A percentile compares a stretch with the other conserved stretches of the same genome.
Conservation (phyloP, 1,140 invertebrate species). For the Solen grandis region DNA sequence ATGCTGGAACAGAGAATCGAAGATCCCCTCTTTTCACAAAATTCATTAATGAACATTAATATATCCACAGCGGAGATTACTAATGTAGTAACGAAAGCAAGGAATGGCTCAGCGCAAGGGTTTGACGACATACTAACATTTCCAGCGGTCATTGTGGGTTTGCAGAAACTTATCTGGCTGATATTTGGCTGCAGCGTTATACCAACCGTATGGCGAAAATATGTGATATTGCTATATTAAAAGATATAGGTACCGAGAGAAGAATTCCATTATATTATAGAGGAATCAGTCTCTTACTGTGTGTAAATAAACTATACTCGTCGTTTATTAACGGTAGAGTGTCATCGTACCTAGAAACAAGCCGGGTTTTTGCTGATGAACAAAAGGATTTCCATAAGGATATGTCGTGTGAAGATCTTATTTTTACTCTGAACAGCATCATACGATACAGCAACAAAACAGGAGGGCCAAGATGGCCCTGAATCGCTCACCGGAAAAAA, state of each 20-base stretch:
- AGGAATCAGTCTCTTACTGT: constrained; percentile 5
- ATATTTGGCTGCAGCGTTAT: constrained; percentile 23
- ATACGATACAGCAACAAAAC: constrained; percentile 2
- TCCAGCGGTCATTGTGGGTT: neutral
- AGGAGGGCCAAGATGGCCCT: too few species aligned
- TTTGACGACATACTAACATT: neutral
- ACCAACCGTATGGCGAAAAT: constrained; percentile 15
- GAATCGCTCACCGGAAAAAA: too few species aligned
- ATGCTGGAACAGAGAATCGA: constrained; percentile 20
- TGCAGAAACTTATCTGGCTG: constrained; percentile 27
- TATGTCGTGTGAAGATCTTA: constrained; percentile 6
- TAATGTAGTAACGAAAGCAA: neutral
- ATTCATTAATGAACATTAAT: neutral
- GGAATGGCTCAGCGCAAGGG: neutral
- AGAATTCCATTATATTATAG: constrained; percentile 11
- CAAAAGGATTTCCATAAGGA: neutral
- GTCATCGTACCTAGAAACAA: neutral
- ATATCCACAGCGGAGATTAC: constrained; percentile 6
- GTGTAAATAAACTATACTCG: neutral
- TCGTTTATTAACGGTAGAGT: constrained; percentile 1
- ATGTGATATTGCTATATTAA: constrained; percentile 9
- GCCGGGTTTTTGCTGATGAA: constrained; percentile 5
- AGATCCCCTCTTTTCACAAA: neutral
- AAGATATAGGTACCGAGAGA: neutral
- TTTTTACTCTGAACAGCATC: constrained; percentile 12